These are phyloP conservation scores for Cyphomyrmex costatus DNA, from an alignment of 1,140 invertebrate genomes.

Conservation along the genomic window DNA sequence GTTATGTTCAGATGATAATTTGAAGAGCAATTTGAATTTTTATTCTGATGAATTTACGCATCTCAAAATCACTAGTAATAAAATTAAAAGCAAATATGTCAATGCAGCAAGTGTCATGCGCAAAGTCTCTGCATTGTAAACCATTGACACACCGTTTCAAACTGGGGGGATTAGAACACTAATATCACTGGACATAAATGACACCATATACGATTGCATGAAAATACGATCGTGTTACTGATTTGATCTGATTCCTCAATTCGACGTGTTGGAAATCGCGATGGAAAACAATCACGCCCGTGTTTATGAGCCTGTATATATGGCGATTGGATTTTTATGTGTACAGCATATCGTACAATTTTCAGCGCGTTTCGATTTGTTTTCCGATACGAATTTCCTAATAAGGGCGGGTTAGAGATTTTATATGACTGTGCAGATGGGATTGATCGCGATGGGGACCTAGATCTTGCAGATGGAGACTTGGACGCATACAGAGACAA, in stretches of 20 bases:
- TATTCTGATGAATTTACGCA: not conserved
- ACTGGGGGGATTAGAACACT: not conserved
- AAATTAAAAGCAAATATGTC: not conserved
- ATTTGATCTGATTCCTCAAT: conserved; percentile 28
- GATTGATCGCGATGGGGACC: conserved; percentile 89
- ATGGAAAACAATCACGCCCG: conserved; percentile 36
- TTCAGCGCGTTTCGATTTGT: conserved; percentile 62
- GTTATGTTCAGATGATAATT: not conserved
- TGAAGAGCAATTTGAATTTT: not conserved
- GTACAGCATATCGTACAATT: conserved; percentile 19
- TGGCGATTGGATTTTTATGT: not conserved
- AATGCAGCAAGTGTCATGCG: conserved; percentile 34
- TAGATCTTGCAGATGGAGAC: conserved; percentile 93
- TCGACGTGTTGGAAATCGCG: conserved; percentile 36
- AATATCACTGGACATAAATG: not conserved
- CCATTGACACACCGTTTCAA: not conserved
- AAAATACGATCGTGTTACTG: conserved; percentile 8
- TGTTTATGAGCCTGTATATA: not conserved
- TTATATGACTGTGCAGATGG: conserved; percentile 85
- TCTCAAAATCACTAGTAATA: not conserved
- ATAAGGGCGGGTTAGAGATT: conserved; percentile 80
- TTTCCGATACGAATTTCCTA: conserved; percentile 70
- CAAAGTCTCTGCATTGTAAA: conserved; percentile 14
- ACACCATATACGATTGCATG: conserved; percentile 43
- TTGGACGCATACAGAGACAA: conserved; percentile 92